Conservation (phyloP, 2,888 invertebrate species). For the Polylopha cassiicola region DNA sequence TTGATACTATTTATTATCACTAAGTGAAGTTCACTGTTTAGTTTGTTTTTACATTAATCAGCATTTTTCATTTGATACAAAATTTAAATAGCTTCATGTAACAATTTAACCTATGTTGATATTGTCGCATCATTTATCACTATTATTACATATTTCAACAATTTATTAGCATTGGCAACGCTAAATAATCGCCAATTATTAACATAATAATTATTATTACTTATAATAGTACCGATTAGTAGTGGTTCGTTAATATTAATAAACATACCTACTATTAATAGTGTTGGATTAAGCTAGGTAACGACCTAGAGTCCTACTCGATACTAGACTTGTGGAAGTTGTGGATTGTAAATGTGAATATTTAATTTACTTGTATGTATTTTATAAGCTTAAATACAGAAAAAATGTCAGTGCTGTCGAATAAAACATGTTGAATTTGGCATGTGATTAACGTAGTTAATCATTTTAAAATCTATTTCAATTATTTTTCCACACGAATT, state of each 20-base stretch:
- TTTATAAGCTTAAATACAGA: no score
- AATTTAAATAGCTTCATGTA: constrained; percentile 30
- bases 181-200: constrained; percentile 20
- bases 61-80: constrained; percentile 19
- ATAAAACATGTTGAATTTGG: no score
- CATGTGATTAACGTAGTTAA: no score
- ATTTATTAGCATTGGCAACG: constrained; percentile 25
- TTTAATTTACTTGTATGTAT: no score
- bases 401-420: no score
- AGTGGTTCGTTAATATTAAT: no score
- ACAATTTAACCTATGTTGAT: constrained; percentile 64
- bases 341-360: no score
- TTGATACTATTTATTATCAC: no score
- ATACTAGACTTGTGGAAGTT: no score
- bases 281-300: no score
- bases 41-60: constrained; percentile 7
- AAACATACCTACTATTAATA: no score
- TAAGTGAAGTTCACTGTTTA: constrained; percentile 9
- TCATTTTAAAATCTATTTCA: background rate
- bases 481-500: constrained; percentile 3
- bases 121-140: constrained; percentile 71
- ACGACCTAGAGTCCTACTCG: no score
- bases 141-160: constrained; percentile 39
- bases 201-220: constrained; percentile 11
- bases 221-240: constrained; percentile 3